These are phyloP conservation scores for Phaenicophaeus curvirostris DNA, from an alignment of 2,797 vertebrate genomes.

Conservation along the genomic window DNA sequence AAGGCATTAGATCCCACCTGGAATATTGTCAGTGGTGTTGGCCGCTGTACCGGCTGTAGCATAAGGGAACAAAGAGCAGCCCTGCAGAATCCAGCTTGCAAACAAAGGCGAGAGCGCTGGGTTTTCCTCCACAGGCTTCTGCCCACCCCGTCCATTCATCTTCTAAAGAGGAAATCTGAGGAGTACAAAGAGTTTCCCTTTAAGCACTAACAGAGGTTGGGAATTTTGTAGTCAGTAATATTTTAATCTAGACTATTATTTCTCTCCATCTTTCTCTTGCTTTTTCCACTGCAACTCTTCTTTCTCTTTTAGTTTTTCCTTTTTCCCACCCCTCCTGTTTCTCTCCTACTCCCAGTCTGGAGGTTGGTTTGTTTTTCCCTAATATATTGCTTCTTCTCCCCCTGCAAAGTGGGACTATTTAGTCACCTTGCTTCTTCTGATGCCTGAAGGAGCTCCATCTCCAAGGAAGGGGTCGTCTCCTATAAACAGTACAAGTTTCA, in stretches of 20 bases:
- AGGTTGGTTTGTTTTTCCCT: background rate
- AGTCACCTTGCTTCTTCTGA: background rate
- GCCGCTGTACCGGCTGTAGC: background rate
- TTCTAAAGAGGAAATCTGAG: background rate
- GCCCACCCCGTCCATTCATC: background rate
- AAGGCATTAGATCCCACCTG: constrained; percentile 25
- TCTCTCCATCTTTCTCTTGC: background rate
- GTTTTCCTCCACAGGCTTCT: background rate
- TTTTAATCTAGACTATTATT: background rate
- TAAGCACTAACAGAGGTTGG: background rate
- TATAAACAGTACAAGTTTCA: background rate
- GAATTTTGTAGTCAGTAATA: background rate
- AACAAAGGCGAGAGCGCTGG: background rate
- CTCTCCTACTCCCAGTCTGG: background rate
- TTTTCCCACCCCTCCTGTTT: background rate
- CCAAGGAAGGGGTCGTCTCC: background rate
- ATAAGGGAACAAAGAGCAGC: background rate
- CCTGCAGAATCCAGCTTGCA: background rate
- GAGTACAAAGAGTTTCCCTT: background rate
- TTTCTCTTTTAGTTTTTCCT: background rate
- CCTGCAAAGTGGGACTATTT: background rate
- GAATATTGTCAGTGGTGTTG: background rate
- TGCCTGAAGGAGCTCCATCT: background rate
- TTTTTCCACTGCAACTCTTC: background rate
- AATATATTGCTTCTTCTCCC: background rate